Evolutionary conservation across 1,140 invertebrate species (phyloP), one percentile per base, ranked within the genome.

Genomic region (Drosophila quadrilineata): DNA sequence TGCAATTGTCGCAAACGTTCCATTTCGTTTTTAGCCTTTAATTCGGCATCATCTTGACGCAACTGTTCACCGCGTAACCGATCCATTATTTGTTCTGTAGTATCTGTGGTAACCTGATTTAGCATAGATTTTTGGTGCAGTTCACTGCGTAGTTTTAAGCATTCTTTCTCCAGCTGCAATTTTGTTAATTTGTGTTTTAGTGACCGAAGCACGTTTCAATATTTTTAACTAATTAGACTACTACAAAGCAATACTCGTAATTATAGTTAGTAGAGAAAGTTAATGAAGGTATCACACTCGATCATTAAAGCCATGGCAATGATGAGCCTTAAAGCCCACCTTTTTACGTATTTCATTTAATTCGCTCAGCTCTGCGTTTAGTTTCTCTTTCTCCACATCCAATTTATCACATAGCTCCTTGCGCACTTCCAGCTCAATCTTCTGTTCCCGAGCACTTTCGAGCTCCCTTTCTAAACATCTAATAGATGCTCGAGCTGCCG

Each of bases 401-500:
- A 89, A 43, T 19, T 89, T 89, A 10, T 88, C 74, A 26, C 88
- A 89, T 9, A 89, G 52, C 19, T 89, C 88, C 17, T 80, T 88
- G 6, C 69, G 71, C 0, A 87, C 84, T 19, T 82, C 68, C 2
- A 89, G 70, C 57, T 89, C 82, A 3, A 77, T 75, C 17, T 89
- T 88, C 2, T 75, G 69, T 38, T 88, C 87, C 2, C 64, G 60
- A 2, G 66, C 57, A 6, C 66, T 66, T 3, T 86, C 68, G 12
- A 89, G 45, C 5, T 89, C 66, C 0, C 60, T 31, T 19, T 89
- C 65, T 36, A 89, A 9, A 38, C 74, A 67, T 1, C 68, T 35
- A 3, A 16, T 52, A 0, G 76, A 26, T 3, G 74, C 60, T 0
- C 71, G 53, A 1, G 72, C 46, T 3, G 76, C 43, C 2, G 66